Base-by-base conservation (phyloP, 2,888 invertebrate genomes). In the Apantesis nais region DNA sequence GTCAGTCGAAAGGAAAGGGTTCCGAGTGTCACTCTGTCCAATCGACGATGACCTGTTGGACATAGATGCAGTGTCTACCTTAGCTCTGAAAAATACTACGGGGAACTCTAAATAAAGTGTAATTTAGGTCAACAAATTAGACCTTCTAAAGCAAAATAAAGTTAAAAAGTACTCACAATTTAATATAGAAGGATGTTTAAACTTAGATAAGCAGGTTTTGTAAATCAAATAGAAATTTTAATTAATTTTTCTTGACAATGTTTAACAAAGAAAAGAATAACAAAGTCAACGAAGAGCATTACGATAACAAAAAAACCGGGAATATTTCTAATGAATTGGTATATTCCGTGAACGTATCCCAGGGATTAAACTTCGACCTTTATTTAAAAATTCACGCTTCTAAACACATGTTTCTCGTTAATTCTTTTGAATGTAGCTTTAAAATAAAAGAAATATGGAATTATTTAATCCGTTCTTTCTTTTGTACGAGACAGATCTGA, bases 321-420 rank as follows among this genome's bases (percentile, higher is more conserved):
- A 77, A 72, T 71, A 78, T 76, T 61, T 68, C 70, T 77, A 81
- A 84, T 81, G 78, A 82, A 81, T 83, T 79, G 74, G 75, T 31
- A 79, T 72, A 66, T 79, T 78, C 22, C 22, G 44, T 61, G 62
- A 74, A 67, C 70, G 69, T 74, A 72, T 71, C 63, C 72, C 16
- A 58, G 52, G 74, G 79, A 83, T 83, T 83, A 79, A 52, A 75
- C 71, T 77, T 75, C 73, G 78, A 78, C 75, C 79, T 81, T 79
- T 78, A 78, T 80, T 79, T 76, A 73, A 74, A 81, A 79, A 84
- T 79, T 78, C 65, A 76, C 74, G 77, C 74, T 77, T 67, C 41
- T 70, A 60, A 75, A 78, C 78, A 75, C 74, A 76, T 76, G 74
- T 77, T 72, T 71, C 66, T 71, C 67, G 66, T 72, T 79, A 78